Conservation (phyloP, 1,140 invertebrate genomes). For the Brachionus calyciflorus region DNA sequence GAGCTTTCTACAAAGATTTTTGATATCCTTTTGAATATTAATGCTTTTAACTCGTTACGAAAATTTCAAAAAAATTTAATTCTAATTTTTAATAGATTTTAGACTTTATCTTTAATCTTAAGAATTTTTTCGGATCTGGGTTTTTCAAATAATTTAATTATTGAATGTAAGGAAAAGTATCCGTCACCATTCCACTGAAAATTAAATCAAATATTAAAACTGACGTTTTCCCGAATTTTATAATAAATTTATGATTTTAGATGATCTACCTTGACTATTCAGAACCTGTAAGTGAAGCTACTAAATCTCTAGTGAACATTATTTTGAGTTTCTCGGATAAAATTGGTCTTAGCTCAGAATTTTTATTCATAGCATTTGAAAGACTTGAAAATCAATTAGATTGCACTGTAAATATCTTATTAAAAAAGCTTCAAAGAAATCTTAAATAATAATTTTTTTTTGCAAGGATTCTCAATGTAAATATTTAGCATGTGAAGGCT, state of each 20-base stretch:
- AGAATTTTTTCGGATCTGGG: too few relatives aligned
- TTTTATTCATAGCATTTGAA: not conserved
- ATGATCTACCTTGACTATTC: slow-evolving; percentile 33
- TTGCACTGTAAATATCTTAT: not conserved
- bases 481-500: slow-evolving; percentile 1
- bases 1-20: too few relatives aligned
- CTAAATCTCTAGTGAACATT: slow-evolving; percentile 1
- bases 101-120: too few relatives aligned
- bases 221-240: too few relatives aligned
- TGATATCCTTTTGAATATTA: too few relatives aligned
- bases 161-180: too few relatives aligned
- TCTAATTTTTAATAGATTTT: too few relatives aligned
- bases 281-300: slow-evolving; percentile 13
- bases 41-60: too few relatives aligned
- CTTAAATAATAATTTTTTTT: not conserved
- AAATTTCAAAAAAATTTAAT: too few relatives aligned
- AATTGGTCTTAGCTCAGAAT: not conserved
- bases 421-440: not conserved
- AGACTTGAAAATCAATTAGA: slow-evolving; percentile 33
- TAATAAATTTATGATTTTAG: not conserved
- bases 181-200: too few relatives aligned
- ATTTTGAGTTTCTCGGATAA: not conserved
- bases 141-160: too few relatives aligned
- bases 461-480: slow-evolving; percentile 1
- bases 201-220: too few relatives aligned